Percentiles rank a stretch among this genome's conserved stretches.
Conservation (phyloP, 2,113 vertebrate genomes). For the Oreotrochilus melanogaster region DNA sequence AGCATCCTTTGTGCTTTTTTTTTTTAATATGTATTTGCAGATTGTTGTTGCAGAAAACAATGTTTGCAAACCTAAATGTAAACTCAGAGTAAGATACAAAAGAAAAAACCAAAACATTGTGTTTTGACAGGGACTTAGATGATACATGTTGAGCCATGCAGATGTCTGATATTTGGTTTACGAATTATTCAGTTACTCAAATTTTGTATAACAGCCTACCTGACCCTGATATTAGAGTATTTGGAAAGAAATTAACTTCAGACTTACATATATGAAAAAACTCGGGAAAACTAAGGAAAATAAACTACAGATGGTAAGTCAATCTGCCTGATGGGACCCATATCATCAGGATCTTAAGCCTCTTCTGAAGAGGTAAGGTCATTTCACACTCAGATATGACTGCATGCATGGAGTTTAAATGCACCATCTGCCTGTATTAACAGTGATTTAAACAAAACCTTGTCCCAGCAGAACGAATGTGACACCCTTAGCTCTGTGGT, state of each 20-base stretch:
- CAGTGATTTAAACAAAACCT: rapidly evolving
- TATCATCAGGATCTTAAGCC: neutral
- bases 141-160: neutral
- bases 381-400: neutral
- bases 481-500: rapidly evolving
- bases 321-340: rapidly evolving
- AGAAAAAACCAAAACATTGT: neutral
- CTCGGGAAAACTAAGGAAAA: neutral
- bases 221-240: neutral
- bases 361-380: neutral
- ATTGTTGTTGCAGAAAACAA: neutral
- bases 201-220: neutral
- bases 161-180: neutral
- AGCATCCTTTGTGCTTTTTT: neutral
- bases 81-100: neutral
- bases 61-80: neutral
- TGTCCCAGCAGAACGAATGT: rapidly evolving
- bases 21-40: neutral
- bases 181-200: neutral
- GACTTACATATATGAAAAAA: neutral
- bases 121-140: neutral
- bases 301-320: neutral
- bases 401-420: rapidly evolving
- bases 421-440: rapidly evolving
- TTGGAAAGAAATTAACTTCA: neutral